A percentile compares a stretch with the other conserved stretches of the same genome.
phyloP scores from a whole-genome alignment of 2,113 vertebrate genomes.

The Procavia capensis region DNA sequence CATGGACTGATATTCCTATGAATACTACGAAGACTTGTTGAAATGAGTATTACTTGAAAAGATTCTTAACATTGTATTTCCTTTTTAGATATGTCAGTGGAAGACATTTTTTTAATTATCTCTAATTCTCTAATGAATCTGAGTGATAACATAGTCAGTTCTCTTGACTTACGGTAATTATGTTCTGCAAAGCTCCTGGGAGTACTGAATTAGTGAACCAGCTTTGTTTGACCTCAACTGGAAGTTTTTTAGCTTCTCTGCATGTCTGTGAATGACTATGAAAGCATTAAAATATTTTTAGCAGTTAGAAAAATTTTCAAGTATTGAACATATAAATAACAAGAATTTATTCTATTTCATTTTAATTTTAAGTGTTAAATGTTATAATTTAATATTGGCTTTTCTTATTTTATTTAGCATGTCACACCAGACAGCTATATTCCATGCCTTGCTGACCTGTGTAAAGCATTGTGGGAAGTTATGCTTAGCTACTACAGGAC shows the following conservation, averaged over 20 bases:
- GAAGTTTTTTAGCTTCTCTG: background rate
- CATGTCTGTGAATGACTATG: background rate
- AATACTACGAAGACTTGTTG: background rate
- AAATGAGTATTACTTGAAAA: constrained; percentile 5
- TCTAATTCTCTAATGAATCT: background rate
- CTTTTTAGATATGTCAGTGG: background rate
- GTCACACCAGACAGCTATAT: constrained; percentile 99
- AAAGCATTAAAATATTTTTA: background rate
- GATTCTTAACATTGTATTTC: constrained; percentile 12
- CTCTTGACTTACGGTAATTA: background rate
- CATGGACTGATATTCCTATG: background rate
- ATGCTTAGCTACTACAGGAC: constrained; percentile 99
- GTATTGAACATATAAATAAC: background rate
- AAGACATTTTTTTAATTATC: constrained; percentile 28
- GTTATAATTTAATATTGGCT: background rate
- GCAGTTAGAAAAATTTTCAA: background rate
- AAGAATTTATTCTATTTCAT: background rate
- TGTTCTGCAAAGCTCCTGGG: background rate
- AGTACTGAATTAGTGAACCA: background rate
- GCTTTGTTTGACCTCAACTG: background rate
- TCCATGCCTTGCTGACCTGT: constrained; percentile 97
- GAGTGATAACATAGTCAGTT: background rate
- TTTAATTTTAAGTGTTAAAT: background rate
- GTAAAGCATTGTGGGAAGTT: constrained; percentile 99
- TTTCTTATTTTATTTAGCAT: constrained; percentile 88